Conservation (phyloP, 92 coral and sea anemone species). For the Pocillopora grandis region DNA sequence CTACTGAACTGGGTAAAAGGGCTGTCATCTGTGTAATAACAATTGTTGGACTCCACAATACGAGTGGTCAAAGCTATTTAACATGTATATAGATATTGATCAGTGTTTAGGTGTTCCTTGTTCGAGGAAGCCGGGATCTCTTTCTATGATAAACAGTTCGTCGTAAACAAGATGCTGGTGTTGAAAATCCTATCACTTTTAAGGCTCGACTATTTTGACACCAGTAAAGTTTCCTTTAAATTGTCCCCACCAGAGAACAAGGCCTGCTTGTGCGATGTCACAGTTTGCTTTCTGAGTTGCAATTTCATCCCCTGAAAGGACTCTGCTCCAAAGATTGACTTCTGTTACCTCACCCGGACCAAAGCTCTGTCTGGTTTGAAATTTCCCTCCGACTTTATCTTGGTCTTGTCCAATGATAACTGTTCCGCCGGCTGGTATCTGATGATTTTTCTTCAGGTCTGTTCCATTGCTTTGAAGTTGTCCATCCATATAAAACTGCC, state of each 20-base stretch:
- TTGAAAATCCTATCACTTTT: not conserved
- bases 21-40: too few relatives aligned
- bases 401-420: slow-evolving; percentile 35
- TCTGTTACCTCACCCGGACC: slow-evolving; percentile 12
- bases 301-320: slow-evolving; percentile 1
- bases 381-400: slow-evolving; percentile 2
- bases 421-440: slow-evolving; percentile 5
- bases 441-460: not conserved
- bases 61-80: too few relatives aligned
- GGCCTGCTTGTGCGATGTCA: not conserved
- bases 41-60: too few relatives aligned
- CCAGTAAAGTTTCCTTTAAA: not conserved
- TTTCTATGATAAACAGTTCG: too few relatives aligned
- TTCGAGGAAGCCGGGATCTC: too few relatives aligned
- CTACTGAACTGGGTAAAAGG: too few relatives aligned
- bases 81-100: too few relatives aligned
- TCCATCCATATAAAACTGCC: slow-evolving; percentile 9
- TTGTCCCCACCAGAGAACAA: not conserved
- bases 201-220: not conserved
- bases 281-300: slow-evolving; percentile 4
- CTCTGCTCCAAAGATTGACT: slow-evolving; percentile 9
- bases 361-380: not conserved
- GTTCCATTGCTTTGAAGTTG: not conserved
- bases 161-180: too few relatives aligned
- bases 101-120: too few relatives aligned